Base-by-base conservation (phyloP, 2,797 vertebrate genomes). In the Tenualosa ilisha region DNA sequence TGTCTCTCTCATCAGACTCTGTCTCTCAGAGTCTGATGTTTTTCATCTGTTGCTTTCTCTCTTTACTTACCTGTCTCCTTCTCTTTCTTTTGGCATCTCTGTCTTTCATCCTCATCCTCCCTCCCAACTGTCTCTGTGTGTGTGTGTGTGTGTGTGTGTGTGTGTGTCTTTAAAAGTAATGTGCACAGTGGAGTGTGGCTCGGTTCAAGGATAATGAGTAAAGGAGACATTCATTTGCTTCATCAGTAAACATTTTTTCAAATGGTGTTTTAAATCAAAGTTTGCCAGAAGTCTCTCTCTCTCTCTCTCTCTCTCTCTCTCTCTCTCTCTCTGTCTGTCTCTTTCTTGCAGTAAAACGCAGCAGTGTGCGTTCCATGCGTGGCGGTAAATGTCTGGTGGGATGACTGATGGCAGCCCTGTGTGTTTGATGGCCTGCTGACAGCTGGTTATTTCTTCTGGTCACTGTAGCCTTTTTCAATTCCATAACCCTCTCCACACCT, bases 381-480 rank as follows among this genome's bases (percentile, higher is more conserved):
- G 72, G 72, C 6, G 20, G 72, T 79, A 46, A 79, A 79, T 79
- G 72, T 79, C 72, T 0, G 46, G 72, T 7, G 37, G 6, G 72
- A 79, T 79, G 72, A 79, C 40, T 46, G 40, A 79, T 46, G 72
- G 72, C 37, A 2, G 15, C 37, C 37, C 1, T 6, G 37, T 75
- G 72, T 79, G 37, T 79, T 79, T 79, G 72, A 79, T 46, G 72
- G 26, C 20, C 72, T 79, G 72, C 37, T 79, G 40, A 79, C 17
- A 40, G 72, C 15, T 13, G 15, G 40, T 79, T 40, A 40, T 31
- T 40, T 72, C 63, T 65, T 40, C 40, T 79, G 72, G 46, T 79
- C 15, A 20, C 20, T 8, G 13, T 15, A 37, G 37, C 37, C 40
- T 79, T 15, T 46, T 43, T 46, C 72, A 17, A 6, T 79, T 37